A percentile compares a stretch with the other conserved stretches of the same genome.
Evolutionary conservation across 2,113 vertebrate genomes (phyloP).

Genomic region (Indri indri): DNA sequence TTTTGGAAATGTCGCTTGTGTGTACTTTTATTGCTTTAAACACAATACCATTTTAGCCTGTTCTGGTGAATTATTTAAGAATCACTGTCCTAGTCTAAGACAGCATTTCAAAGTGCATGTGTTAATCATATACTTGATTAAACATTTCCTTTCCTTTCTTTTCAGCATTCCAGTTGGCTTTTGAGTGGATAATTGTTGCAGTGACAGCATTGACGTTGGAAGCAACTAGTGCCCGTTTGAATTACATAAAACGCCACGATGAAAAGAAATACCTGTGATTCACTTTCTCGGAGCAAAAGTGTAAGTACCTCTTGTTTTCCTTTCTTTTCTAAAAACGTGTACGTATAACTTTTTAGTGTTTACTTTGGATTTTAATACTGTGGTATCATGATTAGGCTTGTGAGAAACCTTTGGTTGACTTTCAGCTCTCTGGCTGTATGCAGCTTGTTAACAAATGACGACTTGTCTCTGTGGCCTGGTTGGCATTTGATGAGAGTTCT

Average conservation of each 20-base stretch:
- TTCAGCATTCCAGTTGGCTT: slow-evolving; percentile 72
- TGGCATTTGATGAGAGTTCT: slow-evolving; percentile 49
- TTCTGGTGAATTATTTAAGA: slow-evolving; percentile 67
- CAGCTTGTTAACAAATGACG: neutral
- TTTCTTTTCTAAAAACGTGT: neutral
- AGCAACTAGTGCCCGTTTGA: slow-evolving; percentile 39
- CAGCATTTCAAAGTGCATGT: slow-evolving; percentile 41
- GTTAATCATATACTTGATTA: slow-evolving; percentile 78
- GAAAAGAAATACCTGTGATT: slow-evolving; percentile 75
- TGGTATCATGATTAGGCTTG: neutral
- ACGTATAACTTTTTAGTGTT: neutral
- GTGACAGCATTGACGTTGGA: slow-evolving; percentile 33
- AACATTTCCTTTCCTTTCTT: slow-evolving; percentile 75
- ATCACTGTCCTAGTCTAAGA: slow-evolving; percentile 41
- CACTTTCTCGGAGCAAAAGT: slow-evolving; percentile 81
- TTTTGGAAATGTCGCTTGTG: slow-evolving; percentile 30
- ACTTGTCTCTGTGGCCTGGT: neutral
- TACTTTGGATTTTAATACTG: neutral
- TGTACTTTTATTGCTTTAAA: slow-evolving; percentile 54
- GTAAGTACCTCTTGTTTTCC: slow-evolving; percentile 79
- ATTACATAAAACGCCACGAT: slow-evolving; percentile 72
- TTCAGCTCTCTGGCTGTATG: neutral
- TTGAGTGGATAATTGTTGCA: slow-evolving; percentile 68
- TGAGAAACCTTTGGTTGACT: neutral
- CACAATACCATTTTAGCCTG: neutral